Evolutionary conservation across 1,140 invertebrate species (phyloP), one percentile per base, ranked within the genome.

Genomic region (Hyles vespertilio): DNA sequence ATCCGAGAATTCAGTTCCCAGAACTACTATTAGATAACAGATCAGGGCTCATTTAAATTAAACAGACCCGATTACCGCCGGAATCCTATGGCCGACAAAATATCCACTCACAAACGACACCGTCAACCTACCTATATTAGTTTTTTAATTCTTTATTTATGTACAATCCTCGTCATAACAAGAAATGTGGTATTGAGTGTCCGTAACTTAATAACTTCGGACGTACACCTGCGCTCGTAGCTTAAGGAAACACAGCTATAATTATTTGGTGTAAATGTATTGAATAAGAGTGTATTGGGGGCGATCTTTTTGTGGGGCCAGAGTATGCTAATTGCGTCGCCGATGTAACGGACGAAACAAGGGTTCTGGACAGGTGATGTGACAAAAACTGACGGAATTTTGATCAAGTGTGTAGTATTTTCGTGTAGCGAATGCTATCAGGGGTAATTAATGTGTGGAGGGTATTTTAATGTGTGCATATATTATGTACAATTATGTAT

Each of bases 181-280:
- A 70, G 69, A 63, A 66, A 63, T 65, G 58, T 66, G 56, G 61
- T 69, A 71, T 79, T 73, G 65, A 67, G 64, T 81, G 69, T 75
- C 74, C 55, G 78, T 78, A 73, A 73, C 70, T 71, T 72, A 73
- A 77, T 80, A 76, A 70, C 62, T 44, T 70, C 70, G 59, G 43
- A 11, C 33, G 50, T 65, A 50, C 81, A 86, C 81, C 81, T 84
- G 81, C 66, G 54, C 77, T 59, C 48, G 49, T 76, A 74, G 69
- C 70, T 67, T 66, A 34, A 52, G 9, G 34, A 52, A 74, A 72
- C 72, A 55, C 59, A 46, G 69, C 81, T 79, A 77, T 86, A 77
- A 86, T 84, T 74, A 82, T 85, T 85, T 77, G 74, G 83, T 86
- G 80, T 76, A 83, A 82, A 82, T 65, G 79, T 83, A 83, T 80